phyloP scores from a whole-genome alignment of 2,113 vertebrate species.

The Lophotis ruficrista region DNA sequence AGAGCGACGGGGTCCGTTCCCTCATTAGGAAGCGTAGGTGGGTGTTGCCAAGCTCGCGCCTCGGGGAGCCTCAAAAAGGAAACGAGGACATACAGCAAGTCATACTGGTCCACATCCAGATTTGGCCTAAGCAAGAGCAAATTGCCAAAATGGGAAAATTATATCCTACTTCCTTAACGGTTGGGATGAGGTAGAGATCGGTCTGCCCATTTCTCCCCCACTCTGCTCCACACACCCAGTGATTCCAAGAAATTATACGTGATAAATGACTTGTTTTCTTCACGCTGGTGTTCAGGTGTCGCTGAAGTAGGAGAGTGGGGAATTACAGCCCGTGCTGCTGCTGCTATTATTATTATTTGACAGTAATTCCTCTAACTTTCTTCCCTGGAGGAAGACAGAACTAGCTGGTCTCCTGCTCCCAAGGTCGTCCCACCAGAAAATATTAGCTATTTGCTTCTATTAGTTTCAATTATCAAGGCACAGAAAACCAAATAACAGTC shows the following conservation, averaged over 20 bases:
- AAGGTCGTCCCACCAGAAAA: conserved; percentile 42
- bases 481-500: conserved; percentile 24
- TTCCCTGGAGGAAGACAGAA: conserved; percentile 27
- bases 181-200: background rate
- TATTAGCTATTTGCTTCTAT: conserved; percentile 44
- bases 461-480: conserved; percentile 28
- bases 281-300: conserved; percentile 19
- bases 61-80: fast-evolving
- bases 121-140: background rate
- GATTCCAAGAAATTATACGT: background rate
- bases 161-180: background rate
- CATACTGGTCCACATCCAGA: background rate
- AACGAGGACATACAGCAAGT: fast-evolving
- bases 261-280: conserved; percentile 50
- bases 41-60: background rate
- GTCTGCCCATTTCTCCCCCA: background rate
- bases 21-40: background rate
- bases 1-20: fast-evolving
- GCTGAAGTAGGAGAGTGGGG: background rate
- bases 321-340: conserved; percentile 35
- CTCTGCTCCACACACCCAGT: background rate
- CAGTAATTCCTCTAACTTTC: conserved; percentile 48
- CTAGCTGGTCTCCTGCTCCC: conserved; percentile 25
- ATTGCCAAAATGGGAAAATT: background rate
- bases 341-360: conserved; percentile 51